phyloP scores from a whole-genome alignment of 2,888 invertebrate genomes.

The Crocallis elinguaria region DNA sequence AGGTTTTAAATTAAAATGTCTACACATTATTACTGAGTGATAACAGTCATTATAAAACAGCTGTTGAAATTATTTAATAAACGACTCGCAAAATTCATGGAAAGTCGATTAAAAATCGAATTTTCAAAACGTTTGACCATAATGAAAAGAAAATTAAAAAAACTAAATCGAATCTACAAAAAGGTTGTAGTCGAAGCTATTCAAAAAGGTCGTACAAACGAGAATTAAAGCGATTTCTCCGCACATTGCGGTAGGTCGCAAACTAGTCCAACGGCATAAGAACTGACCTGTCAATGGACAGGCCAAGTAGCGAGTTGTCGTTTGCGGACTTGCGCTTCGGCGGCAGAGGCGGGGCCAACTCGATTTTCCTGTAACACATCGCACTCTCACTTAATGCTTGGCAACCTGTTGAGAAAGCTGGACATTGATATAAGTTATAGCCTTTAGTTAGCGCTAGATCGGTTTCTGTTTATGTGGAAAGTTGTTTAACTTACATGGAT shows the following conservation, averaged over 20 bases:
- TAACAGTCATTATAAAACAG: too few species aligned
- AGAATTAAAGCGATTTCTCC: conserved; percentile 23
- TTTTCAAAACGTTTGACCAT: neutral
- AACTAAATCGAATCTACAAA: neutral
- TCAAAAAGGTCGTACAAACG: too few species aligned
- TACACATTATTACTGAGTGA: too few species aligned
- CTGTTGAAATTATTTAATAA: neutral
- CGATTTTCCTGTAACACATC: conserved; percentile 82
- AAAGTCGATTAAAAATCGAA: neutral
- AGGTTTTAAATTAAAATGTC: too few species aligned
- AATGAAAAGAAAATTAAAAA: neutral
- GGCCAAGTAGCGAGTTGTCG: conserved; percentile 80
- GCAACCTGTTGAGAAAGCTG: conserved; percentile 38
- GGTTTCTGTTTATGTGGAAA: conserved; percentile 21
- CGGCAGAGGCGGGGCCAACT: conserved; percentile 91
- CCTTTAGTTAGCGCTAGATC: conserved; percentile 19
- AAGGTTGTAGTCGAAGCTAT: neutral
- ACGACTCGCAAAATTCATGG: neutral
- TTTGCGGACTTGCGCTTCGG: conserved; percentile 88
- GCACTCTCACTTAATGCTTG: conserved; percentile 53
- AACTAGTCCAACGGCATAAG: conserved; percentile 25
- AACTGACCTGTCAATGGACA: conserved; percentile 86
- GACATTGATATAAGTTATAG: conserved; percentile 16
- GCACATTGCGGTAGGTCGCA: conserved; percentile 21
- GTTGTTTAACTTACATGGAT: neutral